A percentile compares a stretch with the other conserved stretches of the same genome.
These are phyloP conservation scores for Uloborus plumipes DNA, from an alignment of 2,888 invertebrate species.

Conservation along the genomic window DNA sequence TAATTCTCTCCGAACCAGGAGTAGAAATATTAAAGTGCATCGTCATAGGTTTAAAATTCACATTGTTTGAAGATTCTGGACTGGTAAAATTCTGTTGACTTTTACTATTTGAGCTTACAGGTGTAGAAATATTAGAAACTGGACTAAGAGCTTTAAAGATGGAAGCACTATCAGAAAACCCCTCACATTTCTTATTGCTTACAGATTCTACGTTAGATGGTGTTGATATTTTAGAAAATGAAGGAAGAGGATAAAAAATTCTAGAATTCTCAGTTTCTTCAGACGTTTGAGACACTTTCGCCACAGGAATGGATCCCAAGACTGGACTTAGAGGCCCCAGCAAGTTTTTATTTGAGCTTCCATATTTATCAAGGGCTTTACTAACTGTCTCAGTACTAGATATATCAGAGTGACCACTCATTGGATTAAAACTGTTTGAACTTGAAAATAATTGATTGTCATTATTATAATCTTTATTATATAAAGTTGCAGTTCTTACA, in stretches of 20 bases:
- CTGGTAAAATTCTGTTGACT: background rate
- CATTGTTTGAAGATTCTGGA: background rate
- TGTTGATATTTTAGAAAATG: constrained; percentile 4
- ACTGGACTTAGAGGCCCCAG: too few species aligned
- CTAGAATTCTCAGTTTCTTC: too few species aligned
- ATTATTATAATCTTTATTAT: too few species aligned
- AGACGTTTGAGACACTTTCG: too few species aligned
- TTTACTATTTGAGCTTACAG: background rate
- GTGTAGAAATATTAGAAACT: constrained; percentile 13
- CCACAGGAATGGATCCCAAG: too few species aligned
- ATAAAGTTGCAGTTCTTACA: too few species aligned
- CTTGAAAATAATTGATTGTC: background rate
- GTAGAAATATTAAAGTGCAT: constrained; percentile 6
- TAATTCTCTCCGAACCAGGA: background rate
- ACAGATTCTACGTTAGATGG: background rate
- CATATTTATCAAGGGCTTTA: too few species aligned
- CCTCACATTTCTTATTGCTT: background rate
- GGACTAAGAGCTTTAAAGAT: constrained; percentile 13
- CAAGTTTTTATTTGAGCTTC: too few species aligned
- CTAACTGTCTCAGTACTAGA: constrained; percentile 2
- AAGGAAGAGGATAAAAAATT: background rate
- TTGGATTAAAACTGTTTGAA: constrained; percentile 14
- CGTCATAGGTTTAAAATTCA: constrained; percentile 14
- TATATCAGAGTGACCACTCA: constrained; percentile 14
- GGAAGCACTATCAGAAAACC: background rate